phyloP scores from a whole-genome alignment of 2,888 invertebrate genomes.

The Cephonodes hylas region DNA sequence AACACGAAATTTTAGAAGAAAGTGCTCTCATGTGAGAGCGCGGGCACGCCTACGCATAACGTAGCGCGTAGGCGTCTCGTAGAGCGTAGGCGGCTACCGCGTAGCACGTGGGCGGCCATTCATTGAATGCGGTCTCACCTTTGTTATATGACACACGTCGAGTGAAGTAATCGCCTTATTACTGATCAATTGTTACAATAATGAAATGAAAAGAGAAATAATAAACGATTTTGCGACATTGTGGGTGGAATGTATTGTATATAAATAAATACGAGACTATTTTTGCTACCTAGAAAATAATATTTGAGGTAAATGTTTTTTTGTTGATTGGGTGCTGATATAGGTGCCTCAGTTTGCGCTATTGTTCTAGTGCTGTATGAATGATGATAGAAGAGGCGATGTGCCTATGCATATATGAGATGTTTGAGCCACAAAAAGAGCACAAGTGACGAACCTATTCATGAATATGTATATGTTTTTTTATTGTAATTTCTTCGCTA shows the following conservation, averaged over 20 bases:
- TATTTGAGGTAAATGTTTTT: too few species aligned
- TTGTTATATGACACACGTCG: not conserved
- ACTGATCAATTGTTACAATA: not conserved
- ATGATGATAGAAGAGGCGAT: too few species aligned
- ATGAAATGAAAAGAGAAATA: not conserved
- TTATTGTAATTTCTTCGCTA: too few species aligned
- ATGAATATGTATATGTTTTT: too few species aligned
- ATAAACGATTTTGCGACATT: not conserved
- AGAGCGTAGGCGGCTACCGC: constrained; percentile 45
- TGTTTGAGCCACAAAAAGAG: too few species aligned
- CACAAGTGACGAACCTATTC: too few species aligned
- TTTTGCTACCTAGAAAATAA: not conserved
- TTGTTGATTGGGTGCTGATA: too few species aligned
- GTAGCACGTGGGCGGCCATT: constrained; percentile 52
- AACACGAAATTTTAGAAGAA: not conserved
- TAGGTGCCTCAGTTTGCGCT: too few species aligned
- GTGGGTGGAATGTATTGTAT: not conserved
- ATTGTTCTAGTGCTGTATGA: too few species aligned
- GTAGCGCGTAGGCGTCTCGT: constrained; percentile 36
- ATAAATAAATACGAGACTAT: not conserved
- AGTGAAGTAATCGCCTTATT: not conserved
- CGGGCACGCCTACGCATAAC: constrained; percentile 34
- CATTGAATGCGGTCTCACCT: constrained; percentile 22
- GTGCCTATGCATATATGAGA: too few species aligned
- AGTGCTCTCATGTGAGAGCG: constrained; percentile 12